These are phyloP conservation scores for Hybognathus amarus DNA, from an alignment of 2,797 vertebrate species.

Conservation along the genomic window DNA sequence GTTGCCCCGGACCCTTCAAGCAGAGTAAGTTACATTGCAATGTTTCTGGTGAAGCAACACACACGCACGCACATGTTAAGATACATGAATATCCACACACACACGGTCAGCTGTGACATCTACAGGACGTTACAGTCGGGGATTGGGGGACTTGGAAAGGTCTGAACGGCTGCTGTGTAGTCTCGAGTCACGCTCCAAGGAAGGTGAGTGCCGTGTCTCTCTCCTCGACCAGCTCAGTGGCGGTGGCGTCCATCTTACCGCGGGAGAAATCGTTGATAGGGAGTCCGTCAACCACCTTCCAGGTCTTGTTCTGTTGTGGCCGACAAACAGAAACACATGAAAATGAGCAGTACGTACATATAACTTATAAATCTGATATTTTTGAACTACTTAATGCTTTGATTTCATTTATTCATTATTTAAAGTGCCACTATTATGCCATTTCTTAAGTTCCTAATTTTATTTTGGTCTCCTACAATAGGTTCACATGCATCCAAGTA, in stretches of 20 bases:
- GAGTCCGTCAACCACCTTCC: constrained; percentile 91
- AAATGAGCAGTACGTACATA: not conserved
- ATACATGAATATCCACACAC: constrained; percentile 14
- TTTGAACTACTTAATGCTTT: not conserved
- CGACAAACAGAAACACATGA: not conserved
- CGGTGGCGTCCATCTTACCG: constrained; percentile 91
- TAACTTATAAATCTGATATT: not conserved
- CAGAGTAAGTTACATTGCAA: constrained; percentile 23
- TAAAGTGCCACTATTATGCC: not conserved
- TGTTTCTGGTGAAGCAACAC: constrained; percentile 37
- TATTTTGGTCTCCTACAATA: not conserved
- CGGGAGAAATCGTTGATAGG: constrained; percentile 90
- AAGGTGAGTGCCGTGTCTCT: constrained; percentile 91
- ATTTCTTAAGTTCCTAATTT: not conserved
- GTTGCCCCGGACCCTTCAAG: constrained; percentile 25
- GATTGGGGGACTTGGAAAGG: constrained; percentile 71
- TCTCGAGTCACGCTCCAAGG: constrained; percentile 82
- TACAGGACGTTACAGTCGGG: constrained; percentile 81
- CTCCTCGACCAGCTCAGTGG: constrained; percentile 91
- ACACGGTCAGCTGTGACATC: constrained; percentile 40
- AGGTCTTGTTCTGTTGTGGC: constrained; percentile 84
- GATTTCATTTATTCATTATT: not conserved
- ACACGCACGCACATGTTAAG: constrained; percentile 36
- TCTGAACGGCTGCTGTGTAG: constrained; percentile 63
- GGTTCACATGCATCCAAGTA: not conserved